A percentile compares a stretch with the other conserved stretches of the same genome.
These are phyloP conservation scores for Caretta caretta DNA, from an alignment of 2,113 vertebrate genomes.

Conservation along the genomic window DNA sequence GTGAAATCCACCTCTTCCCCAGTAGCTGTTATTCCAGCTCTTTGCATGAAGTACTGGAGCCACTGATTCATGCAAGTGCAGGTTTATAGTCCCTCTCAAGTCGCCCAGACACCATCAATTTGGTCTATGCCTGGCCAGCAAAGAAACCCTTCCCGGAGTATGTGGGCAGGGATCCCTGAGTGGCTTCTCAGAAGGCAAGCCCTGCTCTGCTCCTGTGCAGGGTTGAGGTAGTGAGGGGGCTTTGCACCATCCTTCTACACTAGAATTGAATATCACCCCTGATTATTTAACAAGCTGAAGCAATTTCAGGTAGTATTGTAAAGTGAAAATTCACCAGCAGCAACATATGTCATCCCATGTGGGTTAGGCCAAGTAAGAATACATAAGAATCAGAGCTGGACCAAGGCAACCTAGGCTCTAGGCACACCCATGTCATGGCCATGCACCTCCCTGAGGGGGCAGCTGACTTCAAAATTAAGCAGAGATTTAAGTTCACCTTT, in stretches of 20 bases:
- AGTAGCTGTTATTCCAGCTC: neutral
- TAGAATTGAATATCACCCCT: neutral
- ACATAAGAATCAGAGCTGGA: neutral
- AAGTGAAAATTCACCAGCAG: neutral
- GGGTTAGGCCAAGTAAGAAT: neutral
- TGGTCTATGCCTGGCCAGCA: neutral
- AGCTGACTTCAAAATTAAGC: neutral
- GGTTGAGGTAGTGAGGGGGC: too few species aligned
- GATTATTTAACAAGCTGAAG: neutral
- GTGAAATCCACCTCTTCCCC: neutral
- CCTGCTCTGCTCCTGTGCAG: too few species aligned
- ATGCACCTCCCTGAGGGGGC: neutral
- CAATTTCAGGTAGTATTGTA: neutral
- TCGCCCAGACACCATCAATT: neutral
- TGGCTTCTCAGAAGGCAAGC: neutral
- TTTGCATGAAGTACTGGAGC: neutral
- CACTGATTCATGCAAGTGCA: neutral
- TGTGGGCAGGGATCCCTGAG: neutral
- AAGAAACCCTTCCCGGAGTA: neutral
- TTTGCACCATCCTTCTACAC: too few species aligned
- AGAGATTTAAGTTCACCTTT: neutral
- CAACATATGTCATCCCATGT: neutral
- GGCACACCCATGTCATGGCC: neutral
- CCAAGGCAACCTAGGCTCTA: neutral
- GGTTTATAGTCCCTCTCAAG: neutral